Conservation (phyloP, 2,888 invertebrate species). For the Leptarthrus brevirostris region DNA sequence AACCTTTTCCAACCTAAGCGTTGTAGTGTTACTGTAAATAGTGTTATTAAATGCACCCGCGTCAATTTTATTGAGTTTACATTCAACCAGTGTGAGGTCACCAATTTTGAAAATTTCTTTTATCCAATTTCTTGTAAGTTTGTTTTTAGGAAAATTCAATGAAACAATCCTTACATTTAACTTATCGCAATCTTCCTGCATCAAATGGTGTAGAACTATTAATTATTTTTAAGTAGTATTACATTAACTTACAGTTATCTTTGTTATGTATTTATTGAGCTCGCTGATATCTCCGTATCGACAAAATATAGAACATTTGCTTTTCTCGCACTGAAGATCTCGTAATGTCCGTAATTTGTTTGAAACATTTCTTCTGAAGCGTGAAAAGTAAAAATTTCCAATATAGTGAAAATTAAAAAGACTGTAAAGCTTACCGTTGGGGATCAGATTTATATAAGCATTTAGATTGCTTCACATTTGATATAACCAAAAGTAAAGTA, state of each 20-base stretch:
- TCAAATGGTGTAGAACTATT: too few species aligned
- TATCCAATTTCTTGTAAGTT: background rate
- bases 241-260: background rate
- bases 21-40: background rate
- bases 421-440: too few species aligned
- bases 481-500: conserved; percentile 17
- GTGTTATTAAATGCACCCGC: background rate
- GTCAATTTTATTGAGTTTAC: background rate
- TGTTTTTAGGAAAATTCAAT: background rate
- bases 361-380: too few species aligned
- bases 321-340: too few species aligned
- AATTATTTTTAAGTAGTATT: too few species aligned
- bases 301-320: too few species aligned
- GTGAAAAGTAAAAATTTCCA: too few species aligned
- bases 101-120: conserved; percentile 1
- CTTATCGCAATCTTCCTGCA: background rate
- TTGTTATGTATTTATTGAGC: background rate
- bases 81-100: background rate
- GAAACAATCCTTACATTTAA: background rate
- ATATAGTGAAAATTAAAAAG: too few species aligned
- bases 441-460: conserved; percentile 1
- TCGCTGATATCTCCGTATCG: background rate
- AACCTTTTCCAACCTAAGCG: background rate
- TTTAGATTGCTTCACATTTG: conserved; percentile 6
- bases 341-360: too few species aligned